Conservation (phyloP, 2,888 invertebrate genomes). For the Agrotis ipsilon region DNA sequence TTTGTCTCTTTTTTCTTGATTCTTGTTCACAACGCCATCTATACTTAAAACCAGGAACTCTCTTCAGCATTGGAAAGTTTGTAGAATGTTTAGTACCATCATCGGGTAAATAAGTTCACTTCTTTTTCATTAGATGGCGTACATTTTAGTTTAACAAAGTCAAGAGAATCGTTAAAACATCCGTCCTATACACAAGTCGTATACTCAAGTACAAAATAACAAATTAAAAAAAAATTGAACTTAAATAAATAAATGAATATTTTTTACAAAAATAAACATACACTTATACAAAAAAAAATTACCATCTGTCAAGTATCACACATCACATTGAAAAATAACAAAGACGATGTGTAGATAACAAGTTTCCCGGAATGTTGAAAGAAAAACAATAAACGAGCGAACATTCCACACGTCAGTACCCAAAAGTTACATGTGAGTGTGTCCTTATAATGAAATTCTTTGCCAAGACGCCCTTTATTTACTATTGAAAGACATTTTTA, state of each 20-base stretch:
- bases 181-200: too few species aligned
- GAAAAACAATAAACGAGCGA: constrained; percentile 49
- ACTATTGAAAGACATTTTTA: constrained; percentile 32
- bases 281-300: too few species aligned
- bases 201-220: too few species aligned
- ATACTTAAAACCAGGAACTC: neutral
- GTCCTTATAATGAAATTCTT: constrained; percentile 49
- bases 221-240: too few species aligned
- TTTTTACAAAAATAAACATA: too few species aligned
- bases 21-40: constrained; percentile 33
- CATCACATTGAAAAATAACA: constrained; percentile 11
- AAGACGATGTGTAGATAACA: constrained; percentile 3
- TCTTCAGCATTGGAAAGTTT: neutral
- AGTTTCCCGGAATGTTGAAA: constrained; percentile 20
- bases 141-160: neutral
- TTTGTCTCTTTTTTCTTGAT: neutral
- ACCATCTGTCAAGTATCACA: neutral
- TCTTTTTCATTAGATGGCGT: constrained; percentile 42
- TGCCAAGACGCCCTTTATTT: constrained; percentile 22
- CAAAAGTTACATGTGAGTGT: constrained; percentile 21
- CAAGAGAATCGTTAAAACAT: too few species aligned
- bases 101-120: neutral
- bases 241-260: too few species aligned
- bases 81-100: neutral
- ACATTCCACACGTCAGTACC: constrained; percentile 34